Evolutionary conservation across 1,140 invertebrate species (phyloP).

Genomic region (Cherax destructor): DNA sequence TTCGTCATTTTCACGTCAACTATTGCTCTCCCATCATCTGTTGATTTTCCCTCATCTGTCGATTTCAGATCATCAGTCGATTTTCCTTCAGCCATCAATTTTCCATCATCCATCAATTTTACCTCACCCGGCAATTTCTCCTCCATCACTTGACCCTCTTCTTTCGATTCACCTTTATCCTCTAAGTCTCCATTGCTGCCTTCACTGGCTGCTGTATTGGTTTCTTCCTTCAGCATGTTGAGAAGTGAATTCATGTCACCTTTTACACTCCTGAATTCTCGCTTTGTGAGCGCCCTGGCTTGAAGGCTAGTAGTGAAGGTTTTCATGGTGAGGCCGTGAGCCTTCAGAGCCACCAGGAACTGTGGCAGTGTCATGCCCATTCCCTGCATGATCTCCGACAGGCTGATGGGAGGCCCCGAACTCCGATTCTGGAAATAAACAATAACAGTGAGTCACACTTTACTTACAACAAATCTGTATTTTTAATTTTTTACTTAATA

Average conservation of each 20-base stretch:
- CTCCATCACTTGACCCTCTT: neutral
- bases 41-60: neutral
- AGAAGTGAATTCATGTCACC: constrained; percentile 47
- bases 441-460: neutral
- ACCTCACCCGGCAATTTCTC: neutral
- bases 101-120: neutral
- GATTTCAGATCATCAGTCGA: neutral
- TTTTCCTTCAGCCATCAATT: neutral
- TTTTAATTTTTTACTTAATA: too few species aligned
- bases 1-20: neutral
- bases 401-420: constrained; percentile 34
- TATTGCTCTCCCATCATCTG: neutral
- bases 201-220: neutral
- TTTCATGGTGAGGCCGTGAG: constrained; percentile 62
- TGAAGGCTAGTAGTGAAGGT: constrained; percentile 58
- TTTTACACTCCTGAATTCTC: constrained; percentile 50
- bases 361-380: constrained; percentile 61
- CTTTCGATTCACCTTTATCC: neutral
- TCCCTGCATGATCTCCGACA: constrained; percentile 68
- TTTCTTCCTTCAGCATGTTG: constrained; percentile 25
- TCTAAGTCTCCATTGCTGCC: neutral
- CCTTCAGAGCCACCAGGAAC: constrained; percentile 63
- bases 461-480: too few species aligned
- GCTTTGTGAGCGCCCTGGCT: constrained; percentile 50
- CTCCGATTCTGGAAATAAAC: neutral